Evolutionary conservation across 2,888 invertebrate genomes (phyloP).

Genomic region (Lithophane semibrunnea): DNA sequence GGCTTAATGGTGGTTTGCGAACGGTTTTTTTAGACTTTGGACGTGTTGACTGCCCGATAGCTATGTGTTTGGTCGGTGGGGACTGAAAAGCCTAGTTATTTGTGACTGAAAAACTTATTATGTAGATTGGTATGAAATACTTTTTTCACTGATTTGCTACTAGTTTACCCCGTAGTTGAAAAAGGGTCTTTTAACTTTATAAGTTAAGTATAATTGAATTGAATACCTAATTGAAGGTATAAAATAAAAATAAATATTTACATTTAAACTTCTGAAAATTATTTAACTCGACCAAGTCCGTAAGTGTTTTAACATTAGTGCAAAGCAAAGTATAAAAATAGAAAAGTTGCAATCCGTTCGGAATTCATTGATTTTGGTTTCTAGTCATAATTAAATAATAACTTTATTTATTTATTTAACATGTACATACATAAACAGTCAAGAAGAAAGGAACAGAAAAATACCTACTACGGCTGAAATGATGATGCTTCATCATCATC

Average conservation of each 20-base stretch:
- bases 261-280: neutral
- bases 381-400: too few relatives aligned
- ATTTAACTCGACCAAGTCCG: neutral
- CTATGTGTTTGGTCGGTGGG: slow-evolving; percentile 68
- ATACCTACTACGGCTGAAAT: too few relatives aligned
- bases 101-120: neutral
- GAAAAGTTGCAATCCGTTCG: neutral
- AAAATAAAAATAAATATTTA: neutral
- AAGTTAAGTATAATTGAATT: neutral
- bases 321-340: neutral
- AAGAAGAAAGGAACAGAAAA: too few relatives aligned
- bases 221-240: neutral
- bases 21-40: slow-evolving; percentile 70
- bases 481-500: too few relatives aligned
- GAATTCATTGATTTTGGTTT: neutral
- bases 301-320: neutral
- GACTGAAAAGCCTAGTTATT: slow-evolving; percentile 5
- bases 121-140: too few relatives aligned
- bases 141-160: neutral
- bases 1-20: slow-evolving; percentile 79
- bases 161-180: neutral
- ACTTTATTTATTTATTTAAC: too few relatives aligned
- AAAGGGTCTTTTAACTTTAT: neutral
- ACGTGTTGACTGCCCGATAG: slow-evolving; percentile 69
- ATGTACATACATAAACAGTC: too few relatives aligned